Base-by-base conservation (phyloP, 1,140 invertebrate genomes). In the Drosophila tsacasi region DNA sequence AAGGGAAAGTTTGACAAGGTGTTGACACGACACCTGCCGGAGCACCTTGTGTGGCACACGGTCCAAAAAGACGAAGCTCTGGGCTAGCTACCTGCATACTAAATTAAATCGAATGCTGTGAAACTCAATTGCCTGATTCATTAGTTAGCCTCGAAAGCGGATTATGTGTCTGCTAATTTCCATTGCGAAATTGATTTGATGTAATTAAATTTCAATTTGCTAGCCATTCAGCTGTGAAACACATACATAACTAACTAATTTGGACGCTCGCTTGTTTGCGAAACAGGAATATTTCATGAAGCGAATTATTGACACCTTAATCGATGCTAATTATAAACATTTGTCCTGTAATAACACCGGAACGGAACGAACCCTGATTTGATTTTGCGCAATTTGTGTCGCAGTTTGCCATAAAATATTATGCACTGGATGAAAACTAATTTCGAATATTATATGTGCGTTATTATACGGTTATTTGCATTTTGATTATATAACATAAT, bases 1-100 rank as follows among this genome's bases (percentile, higher is more conserved):
- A 75, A 52, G 76, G 72, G 42, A 75, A 81, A 77, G 63, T 83
- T 79, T 80, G 72, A 71, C 83, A 77, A 83, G 68, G 72, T 87
- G 80, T 83, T 83, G 84, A 87, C 72, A 87, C 67, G 80, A 79
- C 49, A 71, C 65, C 74, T 60, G 44, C 30, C 58, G 21, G 37
- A 42, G 66, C 21, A 37, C 42, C 21, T 65, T 15, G 42, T 17
- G 42, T 19, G 4, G 7, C 49, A 10, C 25, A 50, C 25, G 27
- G 35, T 13, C 27, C 30, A 73, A 42, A 32, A 10, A 30, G 39
- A 12, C 25, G 32, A 42, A 46, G 46, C 50, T 62, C 61, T 32
- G 52, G 19, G 21, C 52, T 59, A 55, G 42, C 47, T 30, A 49
- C 37, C 49, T 30, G n/a, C 25, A 30, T 30, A 52, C 47, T 42